Percentiles rank a stretch among this genome's conserved stretches.
Evolutionary conservation across 2,888 invertebrate species (phyloP).

Genomic region (Synergus umbraculus): DNA sequence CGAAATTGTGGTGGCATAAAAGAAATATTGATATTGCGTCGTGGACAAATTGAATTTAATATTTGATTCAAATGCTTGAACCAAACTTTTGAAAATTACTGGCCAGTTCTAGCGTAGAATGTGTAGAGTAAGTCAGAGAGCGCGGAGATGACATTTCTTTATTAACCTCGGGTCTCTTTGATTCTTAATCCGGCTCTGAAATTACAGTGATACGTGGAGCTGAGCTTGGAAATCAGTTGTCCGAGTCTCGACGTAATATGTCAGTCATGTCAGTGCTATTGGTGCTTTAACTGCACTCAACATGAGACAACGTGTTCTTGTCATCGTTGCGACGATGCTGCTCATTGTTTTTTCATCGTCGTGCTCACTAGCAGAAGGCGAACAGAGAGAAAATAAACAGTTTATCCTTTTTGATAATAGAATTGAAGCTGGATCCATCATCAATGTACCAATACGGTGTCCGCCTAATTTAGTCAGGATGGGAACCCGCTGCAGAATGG

Average conservation of each 20-base stretch:
- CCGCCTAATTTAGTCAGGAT: constrained; percentile 64
- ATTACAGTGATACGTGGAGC: constrained; percentile 32
- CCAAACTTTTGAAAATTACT: no score
- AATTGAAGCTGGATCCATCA: constrained; percentile 63
- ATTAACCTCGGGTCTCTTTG: background rate
- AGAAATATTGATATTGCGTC: no score
- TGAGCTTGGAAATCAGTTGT: constrained; percentile 52
- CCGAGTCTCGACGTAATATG: constrained; percentile 48
- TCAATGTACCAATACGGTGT: constrained; percentile 68
- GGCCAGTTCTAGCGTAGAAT: background rate
- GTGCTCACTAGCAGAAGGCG: constrained; percentile 43
- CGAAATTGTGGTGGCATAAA: no score
- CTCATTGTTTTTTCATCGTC: constrained; percentile 47
- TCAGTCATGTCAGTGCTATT: constrained; percentile 56
- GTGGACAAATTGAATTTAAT: no score
- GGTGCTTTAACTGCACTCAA: constrained; percentile 44
- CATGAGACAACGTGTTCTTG: constrained; percentile 59
- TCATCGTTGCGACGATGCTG: constrained; percentile 50
- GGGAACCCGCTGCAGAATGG: constrained; percentile 66
- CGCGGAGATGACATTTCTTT: background rate
- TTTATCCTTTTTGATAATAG: constrained; percentile 61
- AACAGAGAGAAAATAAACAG: constrained; percentile 47
- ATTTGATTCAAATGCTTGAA: no score
- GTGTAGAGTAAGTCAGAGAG: background rate
- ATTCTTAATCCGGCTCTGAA: constrained; percentile 13